Conservation (phyloP, 2,113 vertebrate genomes). For the Pungitius pungitius region DNA sequence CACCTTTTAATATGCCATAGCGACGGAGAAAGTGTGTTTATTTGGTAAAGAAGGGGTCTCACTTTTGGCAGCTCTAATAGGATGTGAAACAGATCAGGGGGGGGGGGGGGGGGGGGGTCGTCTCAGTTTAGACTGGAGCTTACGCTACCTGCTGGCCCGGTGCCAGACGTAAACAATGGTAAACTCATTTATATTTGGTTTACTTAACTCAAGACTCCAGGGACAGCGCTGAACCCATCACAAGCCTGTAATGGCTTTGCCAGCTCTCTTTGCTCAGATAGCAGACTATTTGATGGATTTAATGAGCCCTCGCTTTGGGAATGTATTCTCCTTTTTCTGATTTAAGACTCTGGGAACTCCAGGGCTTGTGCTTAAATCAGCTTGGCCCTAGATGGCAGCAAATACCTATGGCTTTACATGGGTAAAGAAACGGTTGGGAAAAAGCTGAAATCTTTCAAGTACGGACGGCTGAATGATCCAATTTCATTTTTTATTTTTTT, state of each 20-base stretch:
- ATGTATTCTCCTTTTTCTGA: not conserved
- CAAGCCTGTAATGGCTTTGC: constrained; percentile 42
- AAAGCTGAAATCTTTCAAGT: not conserved
- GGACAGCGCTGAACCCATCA: constrained; percentile 28
- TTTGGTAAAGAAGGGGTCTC: constrained; percentile 57
- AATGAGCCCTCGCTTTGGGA: constrained; percentile 4
- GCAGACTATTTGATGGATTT: constrained; percentile 19
- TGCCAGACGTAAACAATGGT: constrained; percentile 69
- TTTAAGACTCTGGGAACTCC: not conserved
- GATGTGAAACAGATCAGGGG: constrained; percentile 55
- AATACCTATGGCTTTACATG: not conserved
- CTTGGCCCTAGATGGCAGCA: constrained; percentile 69
- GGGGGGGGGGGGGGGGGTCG: no score
- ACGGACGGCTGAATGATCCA: not conserved
- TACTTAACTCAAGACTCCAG: constrained; percentile 42
- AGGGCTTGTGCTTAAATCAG: not conserved
- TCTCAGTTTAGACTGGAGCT: constrained; percentile 67
- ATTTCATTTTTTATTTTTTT: not conserved
- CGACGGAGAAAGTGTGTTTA: constrained; percentile 55
- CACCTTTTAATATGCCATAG: constrained; percentile 41
- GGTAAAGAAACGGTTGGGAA: not conserved
- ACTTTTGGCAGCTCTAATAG: constrained; percentile 38
- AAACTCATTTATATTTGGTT: constrained; percentile 52
- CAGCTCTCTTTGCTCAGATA: constrained; percentile 32
- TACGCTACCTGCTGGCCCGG: constrained; percentile 61